Evolutionary conservation across 1,140 invertebrate genomes (phyloP).

Genomic region (Calliphora vicina): DNA sequence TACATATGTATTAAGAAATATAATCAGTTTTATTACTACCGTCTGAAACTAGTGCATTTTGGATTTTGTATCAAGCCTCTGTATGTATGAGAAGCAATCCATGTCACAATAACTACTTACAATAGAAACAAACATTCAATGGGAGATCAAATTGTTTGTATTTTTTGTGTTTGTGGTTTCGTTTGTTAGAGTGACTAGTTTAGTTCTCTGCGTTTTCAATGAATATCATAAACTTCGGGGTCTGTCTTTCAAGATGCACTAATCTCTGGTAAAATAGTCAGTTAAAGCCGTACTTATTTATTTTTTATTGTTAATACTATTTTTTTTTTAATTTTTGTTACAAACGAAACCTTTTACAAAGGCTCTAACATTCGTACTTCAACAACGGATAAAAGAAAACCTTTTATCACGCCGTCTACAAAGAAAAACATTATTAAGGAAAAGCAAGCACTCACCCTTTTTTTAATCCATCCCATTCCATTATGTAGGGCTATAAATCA

Average conservation of each 20-base stretch:
- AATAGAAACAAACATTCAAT: not conserved
- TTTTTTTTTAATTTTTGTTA: too few species aligned
- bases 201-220: not conserved
- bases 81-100: too few species aligned
- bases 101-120: not conserved
- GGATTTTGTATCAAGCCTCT: too few species aligned
- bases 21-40: too few species aligned
- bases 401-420: slow-evolving; percentile 3
- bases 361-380: not conserved
- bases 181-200: not conserved
- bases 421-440: not conserved
- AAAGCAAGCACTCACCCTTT: not conserved
- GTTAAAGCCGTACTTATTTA: not conserved
- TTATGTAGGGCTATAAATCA: not conserved
- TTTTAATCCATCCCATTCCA: not conserved
- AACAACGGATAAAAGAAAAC: not conserved
- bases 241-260: not conserved
- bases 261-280: not conserved
- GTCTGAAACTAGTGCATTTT: too few species aligned
- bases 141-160: not conserved
- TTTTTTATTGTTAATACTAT: too few species aligned
- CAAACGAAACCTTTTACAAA: not conserved
- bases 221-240: not conserved
- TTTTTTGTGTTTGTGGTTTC: not conserved
- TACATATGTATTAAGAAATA: too few species aligned